These are phyloP conservation scores for Coenobita brevimanus DNA, from an alignment of 1,140 invertebrate species.

Conservation along the genomic window DNA sequence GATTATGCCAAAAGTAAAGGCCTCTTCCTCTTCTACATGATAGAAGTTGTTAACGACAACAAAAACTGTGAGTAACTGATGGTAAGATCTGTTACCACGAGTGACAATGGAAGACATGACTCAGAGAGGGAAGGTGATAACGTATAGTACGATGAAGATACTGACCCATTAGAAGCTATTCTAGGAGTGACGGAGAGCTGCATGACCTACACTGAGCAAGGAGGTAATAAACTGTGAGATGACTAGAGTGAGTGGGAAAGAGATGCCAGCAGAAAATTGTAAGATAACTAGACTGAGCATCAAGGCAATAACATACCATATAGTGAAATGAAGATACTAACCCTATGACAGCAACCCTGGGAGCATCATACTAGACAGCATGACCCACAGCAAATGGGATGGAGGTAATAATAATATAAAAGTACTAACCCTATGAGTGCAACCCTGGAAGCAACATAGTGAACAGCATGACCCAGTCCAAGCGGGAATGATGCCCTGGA, in stretches of 20 bases:
- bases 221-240: no score
- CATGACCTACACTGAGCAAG: conserved; percentile 92
- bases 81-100: no score
- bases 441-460: conserved; percentile 84
- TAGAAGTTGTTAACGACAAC: no score
- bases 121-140: background rate
- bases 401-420: conserved; percentile 74
- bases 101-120: background rate
- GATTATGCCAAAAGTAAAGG: no score
- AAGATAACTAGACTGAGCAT: no score
- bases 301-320: no score
- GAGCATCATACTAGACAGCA: conserved; percentile 85
- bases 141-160: conserved; percentile 13
- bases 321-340: conserved; percentile 49
- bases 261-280: no score
- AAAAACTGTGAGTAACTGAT: no score
- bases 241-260: no score
- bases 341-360: conserved; percentile 88
- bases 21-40: no score
- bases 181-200: conserved; percentile 86
- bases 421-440: conserved; percentile 84
- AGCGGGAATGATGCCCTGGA: conserved; percentile 92
- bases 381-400: conserved; percentile 96
- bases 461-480: conserved; percentile 89
- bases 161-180: conserved; percentile 85